Base-by-base conservation (phyloP, 2,888 invertebrate genomes). In the Drosophila algonquin region DNA sequence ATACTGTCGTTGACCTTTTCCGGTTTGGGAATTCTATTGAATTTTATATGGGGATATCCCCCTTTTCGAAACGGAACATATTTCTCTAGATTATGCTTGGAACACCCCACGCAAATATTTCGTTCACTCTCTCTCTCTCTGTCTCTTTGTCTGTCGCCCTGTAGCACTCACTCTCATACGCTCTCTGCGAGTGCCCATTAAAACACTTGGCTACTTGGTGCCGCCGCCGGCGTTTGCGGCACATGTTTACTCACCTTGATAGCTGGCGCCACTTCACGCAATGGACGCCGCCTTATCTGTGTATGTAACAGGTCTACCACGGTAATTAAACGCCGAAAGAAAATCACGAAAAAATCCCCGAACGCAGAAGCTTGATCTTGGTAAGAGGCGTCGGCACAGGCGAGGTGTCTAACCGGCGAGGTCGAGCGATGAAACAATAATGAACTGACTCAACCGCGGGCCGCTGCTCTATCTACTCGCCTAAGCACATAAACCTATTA, bases 361-460 rank as follows among this genome's bases (percentile, higher is more conserved):
- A 53, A 44, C n/a, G 9, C 44, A 40, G 40, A 54, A n/a, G 12
- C 18, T 52, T 30, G 14, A 30, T 16, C 16, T 27, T 30, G 14
- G 40, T 14, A 18, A 6, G 24, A 48, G 30, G 9, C 30, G 54
- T 12, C 35, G 30, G 14, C 50, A 24, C 55, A 55, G 45, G 10
- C 10, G n/a, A 40, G 40, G 32, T 48, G n/a, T 35, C 57, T 72
- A 65, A 83, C 81, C 79, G 75, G 50, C 64, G 51, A 46, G 60
- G 70, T 52, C 64, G 60, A 81, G 64, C 62, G 84, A 47, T 59
- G 51, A 57, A 69, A 69, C 40, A 40, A 40, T 40, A 40, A 27
- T 45, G 35, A 75, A 83, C 79, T 81, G 60, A 83, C 59, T 54
- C 50, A 35, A 24, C 47, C 30, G 30, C 30, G 8, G 30, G 30